Conservation (phyloP, 2,888 invertebrate genomes). For the Pheosia gnoma region DNA sequence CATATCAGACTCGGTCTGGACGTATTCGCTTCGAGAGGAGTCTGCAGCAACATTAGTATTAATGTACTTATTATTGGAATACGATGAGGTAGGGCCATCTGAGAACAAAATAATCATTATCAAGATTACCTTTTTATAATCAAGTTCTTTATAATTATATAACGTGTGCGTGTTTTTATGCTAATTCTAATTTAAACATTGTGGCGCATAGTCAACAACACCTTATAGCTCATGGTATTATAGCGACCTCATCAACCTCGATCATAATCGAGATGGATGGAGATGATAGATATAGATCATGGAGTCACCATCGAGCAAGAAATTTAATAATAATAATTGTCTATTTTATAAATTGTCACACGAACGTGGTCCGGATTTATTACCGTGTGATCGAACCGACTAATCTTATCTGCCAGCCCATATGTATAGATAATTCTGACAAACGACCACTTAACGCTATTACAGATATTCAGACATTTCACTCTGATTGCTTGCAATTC, state of each 20-base stretch:
- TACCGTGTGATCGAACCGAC: conserved; percentile 31
- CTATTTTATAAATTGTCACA: background rate
- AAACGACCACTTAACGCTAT: conserved; percentile 49
- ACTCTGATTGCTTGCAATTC: conserved; percentile 39
- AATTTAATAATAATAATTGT: too few species aligned
- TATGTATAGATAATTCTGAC: conserved; percentile 37
- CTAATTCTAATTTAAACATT: too few species aligned
- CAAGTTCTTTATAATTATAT: too few species aligned
- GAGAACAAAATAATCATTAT: conserved; percentile 33
- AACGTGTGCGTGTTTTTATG: too few species aligned
- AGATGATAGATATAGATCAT: too few species aligned
- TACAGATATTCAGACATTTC: conserved; percentile 41
- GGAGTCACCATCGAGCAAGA: too few species aligned
- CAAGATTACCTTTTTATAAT: background rate
- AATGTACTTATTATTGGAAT: conserved; percentile 35
- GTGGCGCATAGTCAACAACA: too few species aligned
- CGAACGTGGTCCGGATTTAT: background rate
- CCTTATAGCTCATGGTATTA: too few species aligned
- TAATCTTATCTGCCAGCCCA: conserved; percentile 42
- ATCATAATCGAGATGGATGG: too few species aligned
- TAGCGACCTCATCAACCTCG: too few species aligned
- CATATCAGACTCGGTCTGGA: conserved; percentile 38
- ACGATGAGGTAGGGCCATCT: conserved; percentile 56
- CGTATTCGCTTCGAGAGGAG: conserved; percentile 41
- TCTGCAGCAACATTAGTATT: conserved; percentile 44